Conservation (phyloP, 1,140 invertebrate species). For the Streblospio benedicti region DNA sequence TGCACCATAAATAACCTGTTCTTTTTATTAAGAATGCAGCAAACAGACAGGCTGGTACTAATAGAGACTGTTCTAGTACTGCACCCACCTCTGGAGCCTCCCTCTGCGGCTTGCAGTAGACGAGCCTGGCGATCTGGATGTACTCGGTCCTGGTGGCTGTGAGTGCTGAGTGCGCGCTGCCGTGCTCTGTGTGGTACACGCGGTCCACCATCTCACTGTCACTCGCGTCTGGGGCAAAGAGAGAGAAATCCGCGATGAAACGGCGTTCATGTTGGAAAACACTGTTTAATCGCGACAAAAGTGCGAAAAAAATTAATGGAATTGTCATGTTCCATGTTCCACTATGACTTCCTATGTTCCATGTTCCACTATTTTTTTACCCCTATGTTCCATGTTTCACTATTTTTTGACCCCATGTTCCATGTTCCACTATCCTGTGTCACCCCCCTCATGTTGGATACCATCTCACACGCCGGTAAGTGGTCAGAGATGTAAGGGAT, state of each 20-base stretch:
- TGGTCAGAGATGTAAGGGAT: not conserved
- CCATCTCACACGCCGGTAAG: not conserved
- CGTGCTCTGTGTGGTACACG: not conserved
- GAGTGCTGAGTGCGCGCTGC: constrained; percentile 8
- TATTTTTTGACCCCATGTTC: too few relatives aligned
- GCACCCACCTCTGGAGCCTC: not conserved
- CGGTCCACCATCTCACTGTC: not conserved
- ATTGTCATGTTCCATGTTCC: too few relatives aligned
- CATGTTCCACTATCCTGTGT: too few relatives aligned
- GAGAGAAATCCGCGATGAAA: not conserved
- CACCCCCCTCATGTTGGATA: too few relatives aligned
- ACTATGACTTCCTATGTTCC: too few relatives aligned
- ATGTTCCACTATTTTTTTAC: too few relatives aligned
- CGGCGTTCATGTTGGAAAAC: not conserved
- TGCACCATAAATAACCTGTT: too few relatives aligned
- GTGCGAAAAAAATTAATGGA: too few relatives aligned
- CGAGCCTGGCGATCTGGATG: constrained; percentile 4
- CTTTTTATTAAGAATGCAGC: too few relatives aligned
- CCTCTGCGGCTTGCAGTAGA: not conserved
- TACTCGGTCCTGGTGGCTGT: constrained; percentile 5
- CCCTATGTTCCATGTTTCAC: too few relatives aligned
- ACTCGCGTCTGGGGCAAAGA: not conserved
- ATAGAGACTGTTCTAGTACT: not conserved
- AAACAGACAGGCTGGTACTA: not conserved
- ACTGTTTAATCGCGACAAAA: not conserved